Evolutionary conservation across 2,888 invertebrate genomes (phyloP).

Genomic region (Rhyacophila evoluta): DNA sequence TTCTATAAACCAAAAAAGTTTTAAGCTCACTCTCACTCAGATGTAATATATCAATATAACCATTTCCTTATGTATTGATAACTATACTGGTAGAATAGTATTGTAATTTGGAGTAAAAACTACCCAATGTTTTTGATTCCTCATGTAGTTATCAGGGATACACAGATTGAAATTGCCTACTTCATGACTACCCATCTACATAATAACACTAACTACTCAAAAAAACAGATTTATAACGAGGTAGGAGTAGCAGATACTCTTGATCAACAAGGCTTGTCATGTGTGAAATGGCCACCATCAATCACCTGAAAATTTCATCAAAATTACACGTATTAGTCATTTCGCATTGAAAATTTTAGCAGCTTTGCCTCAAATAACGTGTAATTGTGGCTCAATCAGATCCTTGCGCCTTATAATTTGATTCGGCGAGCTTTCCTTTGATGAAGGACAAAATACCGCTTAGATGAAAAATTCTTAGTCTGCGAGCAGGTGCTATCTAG

Average conservation of each 20-base stretch:
- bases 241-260: neutral
- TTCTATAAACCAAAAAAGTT: too few relatives aligned
- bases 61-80: too few relatives aligned
- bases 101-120: too few relatives aligned
- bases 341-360: constrained; percentile 40
- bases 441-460: constrained; percentile 26
- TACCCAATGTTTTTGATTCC: too few relatives aligned
- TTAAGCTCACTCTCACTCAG: too few relatives aligned
- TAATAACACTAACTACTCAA: neutral
- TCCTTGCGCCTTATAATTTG: constrained; percentile 16
- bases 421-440: constrained; percentile 23
- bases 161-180: too few relatives aligned
- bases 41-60: too few relatives aligned
- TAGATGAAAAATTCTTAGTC: constrained; percentile 25
- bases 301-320: neutral
- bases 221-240: constrained; percentile 5
- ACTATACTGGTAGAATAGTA: too few relatives aligned
- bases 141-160: too few relatives aligned
- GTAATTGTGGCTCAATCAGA: constrained; percentile 20
- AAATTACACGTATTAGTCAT: constrained; percentile 27
- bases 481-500: constrained; percentile 36
- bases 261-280: neutral
- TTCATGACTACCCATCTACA: too few relatives aligned
- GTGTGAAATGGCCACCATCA: constrained; percentile 15
- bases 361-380: constrained; percentile 1